Conservation (phyloP, 2,888 invertebrate genomes). For the Lutraria lutraria region DNA sequence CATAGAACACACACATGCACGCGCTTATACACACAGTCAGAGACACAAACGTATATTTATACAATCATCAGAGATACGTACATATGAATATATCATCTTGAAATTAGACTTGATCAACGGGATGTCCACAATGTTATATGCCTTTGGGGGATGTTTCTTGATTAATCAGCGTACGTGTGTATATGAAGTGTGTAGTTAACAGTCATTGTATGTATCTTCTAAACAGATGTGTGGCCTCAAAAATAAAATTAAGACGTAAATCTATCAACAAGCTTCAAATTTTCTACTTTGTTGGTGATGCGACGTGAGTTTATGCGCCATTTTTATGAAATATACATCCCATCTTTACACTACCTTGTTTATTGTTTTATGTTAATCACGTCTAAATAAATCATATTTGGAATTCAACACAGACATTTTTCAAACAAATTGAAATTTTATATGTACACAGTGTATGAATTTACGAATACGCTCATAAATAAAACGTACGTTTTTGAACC, state of each 20-base stretch:
- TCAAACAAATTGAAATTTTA: not conserved
- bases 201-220: not conserved
- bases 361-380: slow-evolving; percentile 10
- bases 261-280: slow-evolving; percentile 53
- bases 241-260: slow-evolving; percentile 36
- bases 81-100: not conserved
- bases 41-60: too few relatives aligned
- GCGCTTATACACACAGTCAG: not conserved
- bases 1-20: not conserved
- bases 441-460: not conserved
- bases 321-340: not conserved
- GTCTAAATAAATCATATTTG: not conserved
- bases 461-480: not conserved
- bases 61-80: not conserved
- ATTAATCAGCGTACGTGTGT: slow-evolving; percentile 29
- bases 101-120: not conserved
- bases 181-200: not conserved
- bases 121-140: slow-evolving; percentile 10
- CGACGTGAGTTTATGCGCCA: slow-evolving; percentile 27
- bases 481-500: not conserved
- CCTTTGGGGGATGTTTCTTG: slow-evolving; percentile 33
- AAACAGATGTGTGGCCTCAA: slow-evolving; percentile 54
- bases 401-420: not conserved
- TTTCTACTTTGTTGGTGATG: slow-evolving; percentile 35
- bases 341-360: not conserved